These are phyloP conservation scores for Lepisosteus osseus DNA, from an alignment of 2,113 vertebrate genomes.

Conservation along the genomic window DNA sequence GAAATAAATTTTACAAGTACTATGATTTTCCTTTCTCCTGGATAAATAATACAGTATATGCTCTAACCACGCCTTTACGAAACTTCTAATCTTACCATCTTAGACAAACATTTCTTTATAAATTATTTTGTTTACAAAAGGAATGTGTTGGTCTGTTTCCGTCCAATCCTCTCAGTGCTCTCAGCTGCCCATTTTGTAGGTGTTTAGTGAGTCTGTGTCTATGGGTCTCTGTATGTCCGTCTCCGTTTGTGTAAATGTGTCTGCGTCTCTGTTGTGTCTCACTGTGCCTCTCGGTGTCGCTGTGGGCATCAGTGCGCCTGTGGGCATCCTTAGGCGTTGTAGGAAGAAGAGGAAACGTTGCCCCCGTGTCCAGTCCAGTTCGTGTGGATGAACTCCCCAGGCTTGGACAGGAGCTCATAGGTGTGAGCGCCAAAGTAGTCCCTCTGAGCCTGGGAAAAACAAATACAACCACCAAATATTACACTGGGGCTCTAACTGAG, in stretches of 20 bases:
- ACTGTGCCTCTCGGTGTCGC: too few species aligned
- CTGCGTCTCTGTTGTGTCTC: neutral
- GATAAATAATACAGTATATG: slow-evolving; percentile 39
- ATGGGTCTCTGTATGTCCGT: neutral
- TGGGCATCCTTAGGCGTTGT: slow-evolving; percentile 71
- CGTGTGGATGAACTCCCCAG: slow-evolving; percentile 83
- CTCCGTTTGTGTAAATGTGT: neutral
- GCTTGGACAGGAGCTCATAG: slow-evolving; percentile 81
- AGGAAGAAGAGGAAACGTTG: slow-evolving; percentile 85
- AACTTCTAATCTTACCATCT: neutral
- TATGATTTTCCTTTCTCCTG: slow-evolving; percentile 25
- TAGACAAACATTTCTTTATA: slow-evolving; percentile 17
- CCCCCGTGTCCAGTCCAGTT: slow-evolving; percentile 96
- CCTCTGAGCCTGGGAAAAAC: slow-evolving; percentile 79
- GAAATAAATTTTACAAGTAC: slow-evolving; percentile 17
- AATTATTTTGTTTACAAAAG: slow-evolving; percentile 17
- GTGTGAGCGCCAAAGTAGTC: slow-evolving; percentile 97
- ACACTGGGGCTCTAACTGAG: too few species aligned
- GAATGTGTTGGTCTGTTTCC: slow-evolving; percentile 35
- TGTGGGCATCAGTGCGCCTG: too few species aligned
- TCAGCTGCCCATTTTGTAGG: neutral
- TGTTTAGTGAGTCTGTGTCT: neutral
- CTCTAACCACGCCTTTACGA: too few species aligned
- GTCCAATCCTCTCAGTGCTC: neutral
- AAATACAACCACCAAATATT: neutral